Evolutionary conservation across 2,888 invertebrate species (phyloP).

Genomic region (Drosophila demipolita): DNA sequence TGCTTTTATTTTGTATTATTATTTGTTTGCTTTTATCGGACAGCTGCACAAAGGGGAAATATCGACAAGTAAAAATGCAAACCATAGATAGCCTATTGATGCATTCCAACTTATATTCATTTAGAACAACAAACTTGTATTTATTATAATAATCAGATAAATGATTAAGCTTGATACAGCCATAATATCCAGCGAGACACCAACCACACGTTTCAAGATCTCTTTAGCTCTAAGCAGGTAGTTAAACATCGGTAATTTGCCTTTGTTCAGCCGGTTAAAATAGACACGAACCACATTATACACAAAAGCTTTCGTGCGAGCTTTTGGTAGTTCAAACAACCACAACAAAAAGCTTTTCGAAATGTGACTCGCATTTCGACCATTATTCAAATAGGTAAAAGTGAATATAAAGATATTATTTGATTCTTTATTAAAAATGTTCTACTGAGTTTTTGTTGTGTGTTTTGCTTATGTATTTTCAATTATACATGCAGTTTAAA

Average conservation of each 20-base stretch:
- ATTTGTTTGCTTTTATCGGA: slow-evolving; percentile 1
- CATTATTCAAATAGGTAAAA: not conserved
- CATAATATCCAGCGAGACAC: not conserved
- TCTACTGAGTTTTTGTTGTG: slow-evolving; percentile 40
- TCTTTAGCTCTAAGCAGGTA: not conserved
- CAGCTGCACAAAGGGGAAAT: not conserved
- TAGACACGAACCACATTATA: not conserved
- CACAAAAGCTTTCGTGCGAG: not conserved
- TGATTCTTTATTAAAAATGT: slow-evolving; percentile 67
- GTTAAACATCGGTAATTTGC: not conserved
- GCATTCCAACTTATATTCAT: not conserved
- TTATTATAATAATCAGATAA: not conserved
- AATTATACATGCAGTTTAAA: slow-evolving; percentile 39
- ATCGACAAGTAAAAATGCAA: not conserved
- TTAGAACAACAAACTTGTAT: not conserved
- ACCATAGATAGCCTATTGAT: not conserved
- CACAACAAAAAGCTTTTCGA: not conserved
- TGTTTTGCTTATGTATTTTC: slow-evolving; percentile 25
- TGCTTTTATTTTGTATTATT: slow-evolving; percentile 3
- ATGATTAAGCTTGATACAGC: not conserved
- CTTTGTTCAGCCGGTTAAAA: not conserved
- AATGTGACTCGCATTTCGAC: not conserved
- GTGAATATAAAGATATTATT: slow-evolving; percentile 25
- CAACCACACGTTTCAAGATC: not conserved
- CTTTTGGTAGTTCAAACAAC: not conserved